These are phyloP conservation scores for Saiga tatarica DNA, from an alignment of 2,113 vertebrate genomes.

Conservation along the genomic window DNA sequence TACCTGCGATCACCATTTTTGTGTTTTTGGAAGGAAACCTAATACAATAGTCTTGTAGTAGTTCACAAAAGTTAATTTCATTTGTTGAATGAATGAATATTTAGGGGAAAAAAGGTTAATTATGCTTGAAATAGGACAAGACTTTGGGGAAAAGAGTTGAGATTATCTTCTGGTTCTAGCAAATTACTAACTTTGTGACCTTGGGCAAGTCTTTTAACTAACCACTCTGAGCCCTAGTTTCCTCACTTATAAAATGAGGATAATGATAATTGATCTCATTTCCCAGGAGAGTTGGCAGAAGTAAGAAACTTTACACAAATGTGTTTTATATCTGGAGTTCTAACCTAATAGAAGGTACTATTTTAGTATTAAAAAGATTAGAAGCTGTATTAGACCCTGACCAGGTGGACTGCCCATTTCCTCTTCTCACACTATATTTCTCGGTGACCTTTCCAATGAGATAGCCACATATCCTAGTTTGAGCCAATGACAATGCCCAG, in stretches of 20 bases:
- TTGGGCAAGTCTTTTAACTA: constrained; percentile 75
- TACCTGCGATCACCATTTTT: not conserved
- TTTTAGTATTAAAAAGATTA: not conserved
- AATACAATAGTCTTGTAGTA: not conserved
- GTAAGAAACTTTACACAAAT: not conserved
- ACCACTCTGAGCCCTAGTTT: constrained; percentile 51
- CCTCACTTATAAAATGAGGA: constrained; percentile 48
- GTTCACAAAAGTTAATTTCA: constrained; percentile 36
- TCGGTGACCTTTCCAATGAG: not conserved
- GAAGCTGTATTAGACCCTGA: not conserved
- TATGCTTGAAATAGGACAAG: constrained; percentile 70
- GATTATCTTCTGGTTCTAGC: constrained; percentile 38
- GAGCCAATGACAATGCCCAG: not conserved
- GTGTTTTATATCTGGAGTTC: not conserved
- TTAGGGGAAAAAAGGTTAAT: constrained; percentile 63
- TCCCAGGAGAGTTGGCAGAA: not conserved
- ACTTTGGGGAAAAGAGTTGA: constrained; percentile 51
- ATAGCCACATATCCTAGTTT: not conserved
- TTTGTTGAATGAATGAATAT: constrained; percentile 13
- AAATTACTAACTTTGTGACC: constrained; percentile 69
- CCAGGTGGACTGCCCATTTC: not conserved
- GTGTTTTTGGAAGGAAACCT: not conserved
- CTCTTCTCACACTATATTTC: not conserved
- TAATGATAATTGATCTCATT: constrained; percentile 59
- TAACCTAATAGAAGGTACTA: not conserved